Evolutionary conservation across 2,797 vertebrate species (phyloP).

Genomic region (Betta splendens): DNA sequence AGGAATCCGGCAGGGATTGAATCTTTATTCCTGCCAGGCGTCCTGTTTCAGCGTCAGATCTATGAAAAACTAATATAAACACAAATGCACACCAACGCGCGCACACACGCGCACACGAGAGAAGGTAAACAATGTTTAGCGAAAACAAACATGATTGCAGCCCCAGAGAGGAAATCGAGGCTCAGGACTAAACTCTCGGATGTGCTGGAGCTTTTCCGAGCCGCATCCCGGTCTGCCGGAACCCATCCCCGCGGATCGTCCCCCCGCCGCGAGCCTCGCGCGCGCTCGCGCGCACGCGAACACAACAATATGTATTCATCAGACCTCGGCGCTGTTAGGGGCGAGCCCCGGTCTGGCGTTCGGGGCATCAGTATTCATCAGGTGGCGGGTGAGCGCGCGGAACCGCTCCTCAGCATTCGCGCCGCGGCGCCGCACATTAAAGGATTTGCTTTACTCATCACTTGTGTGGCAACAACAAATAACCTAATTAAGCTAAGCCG

Average conservation of each 20-base stretch:
- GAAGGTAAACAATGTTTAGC: slow-evolving; percentile 75
- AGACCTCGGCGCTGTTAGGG: slow-evolving; percentile 65
- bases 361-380: slow-evolving; percentile 60
- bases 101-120: slow-evolving; percentile 6
- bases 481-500: slow-evolving; percentile 10
- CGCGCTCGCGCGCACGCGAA: slow-evolving; percentile 1
- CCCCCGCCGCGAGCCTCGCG: slow-evolving; percentile 61
- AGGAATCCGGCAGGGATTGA: slow-evolving; percentile 63
- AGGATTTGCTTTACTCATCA: slow-evolving; percentile 47
- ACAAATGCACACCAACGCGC: slow-evolving; percentile 43
- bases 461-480: slow-evolving; percentile 28
- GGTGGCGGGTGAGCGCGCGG: slow-evolving; percentile 39
- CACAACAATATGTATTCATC: slow-evolving; percentile 57
- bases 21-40: slow-evolving; percentile 70
- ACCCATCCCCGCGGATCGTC: slow-evolving; percentile 72
- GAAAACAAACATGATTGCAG: slow-evolving; percentile 72
- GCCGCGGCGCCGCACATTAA: slow-evolving; percentile 28
- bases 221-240: slow-evolving; percentile 73
- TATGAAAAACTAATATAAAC: slow-evolving; percentile 62
- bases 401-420: slow-evolving; percentile 42
- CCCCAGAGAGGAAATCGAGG: slow-evolving; percentile 66
- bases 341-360: slow-evolving; percentile 58
- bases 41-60: slow-evolving; percentile 58
- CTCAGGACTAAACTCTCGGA: slow-evolving; percentile 76
- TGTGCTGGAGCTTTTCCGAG: slow-evolving; percentile 66